These are phyloP conservation scores for Ormyrus thymus DNA, from an alignment of 2,888 invertebrate genomes.

Conservation along the genomic window DNA sequence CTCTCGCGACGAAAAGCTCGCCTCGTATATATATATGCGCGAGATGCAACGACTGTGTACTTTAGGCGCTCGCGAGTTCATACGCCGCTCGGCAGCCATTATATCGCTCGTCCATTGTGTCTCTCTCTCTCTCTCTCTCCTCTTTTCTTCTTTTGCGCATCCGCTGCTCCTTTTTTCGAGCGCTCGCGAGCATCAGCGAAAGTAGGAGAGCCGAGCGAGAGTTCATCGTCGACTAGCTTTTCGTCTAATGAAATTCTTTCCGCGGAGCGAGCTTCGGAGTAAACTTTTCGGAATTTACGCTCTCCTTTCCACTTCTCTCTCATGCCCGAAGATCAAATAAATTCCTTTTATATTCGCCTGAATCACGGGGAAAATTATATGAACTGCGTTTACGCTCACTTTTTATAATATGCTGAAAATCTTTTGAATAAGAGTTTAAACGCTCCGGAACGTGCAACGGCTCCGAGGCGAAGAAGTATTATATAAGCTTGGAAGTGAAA, in stretches of 20 bases:
- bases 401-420: neutral
- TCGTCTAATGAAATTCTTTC: constrained; percentile 55
- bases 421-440: too few species aligned
- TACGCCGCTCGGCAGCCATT: constrained; percentile 42
- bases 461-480: too few species aligned
- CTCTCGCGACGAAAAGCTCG: constrained; percentile 41
- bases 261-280: constrained; percentile 14
- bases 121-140: neutral
- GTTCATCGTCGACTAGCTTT: constrained; percentile 54
- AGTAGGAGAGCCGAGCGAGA: constrained; percentile 29
- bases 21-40: constrained; percentile 14
- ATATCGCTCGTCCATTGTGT: constrained; percentile 53
- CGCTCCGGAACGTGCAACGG: too few species aligned
- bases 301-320: constrained; percentile 14
- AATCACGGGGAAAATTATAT: constrained; percentile 25
- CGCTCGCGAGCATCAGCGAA: constrained; percentile 27
- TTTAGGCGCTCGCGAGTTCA: constrained; percentile 47
- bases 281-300: constrained; percentile 51
- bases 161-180: neutral
- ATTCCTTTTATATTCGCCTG: constrained; percentile 33
- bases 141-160: constrained; percentile 29
- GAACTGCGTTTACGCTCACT: neutral
- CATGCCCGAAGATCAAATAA: constrained; percentile 28
- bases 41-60: constrained; percentile 25
- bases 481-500: too few species aligned